phyloP scores from a whole-genome alignment of 2,797 vertebrate genomes.

The Acipenser transmontanus region DNA sequence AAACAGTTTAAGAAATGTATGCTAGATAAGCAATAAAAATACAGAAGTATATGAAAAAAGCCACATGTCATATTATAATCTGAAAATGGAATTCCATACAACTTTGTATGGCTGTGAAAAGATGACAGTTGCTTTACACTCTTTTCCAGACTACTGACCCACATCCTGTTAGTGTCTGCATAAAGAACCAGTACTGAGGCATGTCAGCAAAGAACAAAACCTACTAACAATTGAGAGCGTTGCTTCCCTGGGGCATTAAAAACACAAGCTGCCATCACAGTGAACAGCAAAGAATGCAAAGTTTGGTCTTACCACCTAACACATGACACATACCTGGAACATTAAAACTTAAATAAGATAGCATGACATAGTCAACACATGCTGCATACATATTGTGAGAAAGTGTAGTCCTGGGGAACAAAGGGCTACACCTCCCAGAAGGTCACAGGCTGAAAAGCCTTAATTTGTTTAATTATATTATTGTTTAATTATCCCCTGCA shows the following conservation, averaged over 20 bases:
- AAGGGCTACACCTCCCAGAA: too few species aligned
- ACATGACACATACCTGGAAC: too few species aligned
- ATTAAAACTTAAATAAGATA: too few species aligned
- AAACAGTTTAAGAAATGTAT: not conserved
- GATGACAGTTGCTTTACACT: conserved; percentile 26
- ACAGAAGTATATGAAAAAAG: not conserved
- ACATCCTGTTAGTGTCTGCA: not conserved
- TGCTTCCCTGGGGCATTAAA: conserved; percentile 10
- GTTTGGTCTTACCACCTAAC: too few species aligned
- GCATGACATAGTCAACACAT: too few species aligned
- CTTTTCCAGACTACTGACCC: not conserved
- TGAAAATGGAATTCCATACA: not conserved
- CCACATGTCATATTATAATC: conserved; percentile 9
- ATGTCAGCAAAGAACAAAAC: conserved; percentile 24
- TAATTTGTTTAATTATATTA: too few species aligned
- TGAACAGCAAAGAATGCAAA: not conserved
- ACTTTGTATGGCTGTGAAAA: conserved; percentile 35
- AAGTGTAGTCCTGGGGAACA: too few species aligned
- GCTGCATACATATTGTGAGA: too few species aligned
- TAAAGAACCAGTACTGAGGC: conserved; percentile 14
- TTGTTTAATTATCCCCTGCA: too few species aligned
- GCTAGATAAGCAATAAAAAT: not conserved
- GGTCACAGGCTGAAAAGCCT: too few species aligned
- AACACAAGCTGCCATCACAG: conserved; percentile 20
- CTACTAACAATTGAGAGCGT: conserved; percentile 1